A percentile compares a stretch with the other conserved stretches of the same genome.
Evolutionary conservation across 2,113 vertebrate genomes (phyloP).

Genomic region (Tamias sibiricus): DNA sequence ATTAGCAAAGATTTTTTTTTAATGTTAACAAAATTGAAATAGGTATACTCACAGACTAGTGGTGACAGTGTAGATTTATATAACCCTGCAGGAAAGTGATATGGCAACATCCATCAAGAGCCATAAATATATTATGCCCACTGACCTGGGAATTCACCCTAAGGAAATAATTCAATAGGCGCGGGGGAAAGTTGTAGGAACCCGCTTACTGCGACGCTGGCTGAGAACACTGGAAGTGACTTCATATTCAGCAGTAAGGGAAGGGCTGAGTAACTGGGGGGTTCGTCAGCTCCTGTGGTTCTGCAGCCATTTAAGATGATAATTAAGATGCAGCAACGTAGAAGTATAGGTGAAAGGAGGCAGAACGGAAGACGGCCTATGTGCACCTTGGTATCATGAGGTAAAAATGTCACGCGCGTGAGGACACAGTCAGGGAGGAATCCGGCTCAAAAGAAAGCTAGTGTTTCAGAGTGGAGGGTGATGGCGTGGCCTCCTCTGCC

Average conservation of each 20-base stretch:
- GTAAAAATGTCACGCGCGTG: background rate
- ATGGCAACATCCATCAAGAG: slow-evolving; percentile 41
- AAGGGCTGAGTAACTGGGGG: background rate
- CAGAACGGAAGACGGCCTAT: background rate
- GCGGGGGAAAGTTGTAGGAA: background rate
- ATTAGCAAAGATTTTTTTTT: slow-evolving; percentile 53
- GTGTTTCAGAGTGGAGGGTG: background rate
- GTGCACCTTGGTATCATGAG: background rate
- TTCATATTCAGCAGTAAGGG: background rate
- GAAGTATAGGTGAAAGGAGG: background rate
- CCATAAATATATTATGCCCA: slow-evolving; percentile 38
- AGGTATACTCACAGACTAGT: background rate
- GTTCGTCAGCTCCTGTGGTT: background rate
- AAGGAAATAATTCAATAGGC: slow-evolving; percentile 27
- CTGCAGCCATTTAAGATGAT: background rate
- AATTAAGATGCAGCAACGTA: slow-evolving; percentile 2
- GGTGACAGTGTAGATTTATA: background rate
- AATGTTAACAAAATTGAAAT: slow-evolving; percentile 54
- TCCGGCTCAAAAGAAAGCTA: background rate
- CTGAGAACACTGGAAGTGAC: background rate
- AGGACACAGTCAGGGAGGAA: background rate
- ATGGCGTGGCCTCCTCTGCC: background rate
- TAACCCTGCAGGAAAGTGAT: slow-evolving; percentile 39
- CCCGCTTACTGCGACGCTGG: background rate
- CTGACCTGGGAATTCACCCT: slow-evolving; percentile 58